Conservation (phyloP, 2,113 vertebrate species). For the Leuciscus idus region DNA sequence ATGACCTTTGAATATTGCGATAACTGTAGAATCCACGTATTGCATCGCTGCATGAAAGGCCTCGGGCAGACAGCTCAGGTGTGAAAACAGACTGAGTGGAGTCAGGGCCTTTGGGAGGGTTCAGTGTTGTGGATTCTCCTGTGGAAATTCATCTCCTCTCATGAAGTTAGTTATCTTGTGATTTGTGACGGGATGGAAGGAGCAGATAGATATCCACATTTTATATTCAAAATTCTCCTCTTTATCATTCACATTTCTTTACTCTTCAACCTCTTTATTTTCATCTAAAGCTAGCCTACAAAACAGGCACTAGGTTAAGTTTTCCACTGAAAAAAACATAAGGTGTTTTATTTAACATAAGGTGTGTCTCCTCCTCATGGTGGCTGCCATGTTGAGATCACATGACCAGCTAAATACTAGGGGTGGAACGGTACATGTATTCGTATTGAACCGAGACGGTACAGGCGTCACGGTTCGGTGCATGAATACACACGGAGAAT, state of each 20-base stretch:
- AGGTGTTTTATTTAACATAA: neutral
- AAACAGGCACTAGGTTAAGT: neutral
- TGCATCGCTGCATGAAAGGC: constrained; percentile 19
- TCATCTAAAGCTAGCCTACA: neutral
- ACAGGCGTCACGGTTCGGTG: too few relatives aligned
- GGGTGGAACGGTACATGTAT: too few relatives aligned
- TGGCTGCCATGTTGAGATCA: neutral
- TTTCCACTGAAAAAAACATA: neutral
- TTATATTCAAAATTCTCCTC: neutral
- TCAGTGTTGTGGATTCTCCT: neutral
- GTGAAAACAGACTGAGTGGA: constrained; percentile 35
- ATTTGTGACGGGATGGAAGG: neutral
- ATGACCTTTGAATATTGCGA: constrained; percentile 33
- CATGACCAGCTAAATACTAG: neutral
- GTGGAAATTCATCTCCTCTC: constrained; percentile 14
- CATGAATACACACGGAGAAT: too few relatives aligned
- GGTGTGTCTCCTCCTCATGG: neutral
- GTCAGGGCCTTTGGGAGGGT: constrained; percentile 13
- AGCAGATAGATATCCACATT: neutral
- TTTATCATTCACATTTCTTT: neutral
- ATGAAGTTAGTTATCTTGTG: neutral
- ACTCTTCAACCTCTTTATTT: neutral
- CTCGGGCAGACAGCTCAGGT: constrained; percentile 15
- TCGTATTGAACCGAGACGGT: too few relatives aligned
- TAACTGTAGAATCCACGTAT: constrained; percentile 9